Percentiles rank a stretch among this genome's conserved stretches.
phyloP scores from a whole-genome alignment of 2,113 vertebrate species.

The Crotalus horridus region DNA sequence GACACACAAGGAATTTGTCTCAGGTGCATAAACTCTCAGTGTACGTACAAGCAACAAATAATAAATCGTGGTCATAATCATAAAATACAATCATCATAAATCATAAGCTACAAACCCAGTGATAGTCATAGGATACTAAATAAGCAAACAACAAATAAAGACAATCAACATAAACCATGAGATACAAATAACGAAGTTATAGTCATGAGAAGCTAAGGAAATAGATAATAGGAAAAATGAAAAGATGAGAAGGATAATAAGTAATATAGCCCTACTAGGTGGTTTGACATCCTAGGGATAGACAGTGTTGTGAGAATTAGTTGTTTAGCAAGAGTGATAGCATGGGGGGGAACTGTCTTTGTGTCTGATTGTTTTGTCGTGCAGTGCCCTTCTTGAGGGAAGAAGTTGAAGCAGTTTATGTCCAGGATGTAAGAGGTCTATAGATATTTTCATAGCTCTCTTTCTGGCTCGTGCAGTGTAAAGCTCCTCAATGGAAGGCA shows the following conservation, averaged over 20 bases:
- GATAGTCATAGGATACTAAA: neutral
- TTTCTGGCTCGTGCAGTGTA: neutral
- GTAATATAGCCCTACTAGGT: neutral
- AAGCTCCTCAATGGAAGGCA: neutral
- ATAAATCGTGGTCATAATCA: no score
- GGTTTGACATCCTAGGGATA: neutral
- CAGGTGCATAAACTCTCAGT: no score
- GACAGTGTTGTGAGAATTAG: neutral
- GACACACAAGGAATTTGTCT: neutral
- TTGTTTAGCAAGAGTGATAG: neutral
- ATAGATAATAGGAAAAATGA: neutral
- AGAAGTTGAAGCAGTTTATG: neutral
- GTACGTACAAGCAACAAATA: no score
- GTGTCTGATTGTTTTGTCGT: neutral
- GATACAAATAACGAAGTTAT: neutral
- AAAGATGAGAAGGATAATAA: neutral
- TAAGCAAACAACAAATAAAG: neutral
- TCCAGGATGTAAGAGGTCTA: neutral
- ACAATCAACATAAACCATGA: neutral
- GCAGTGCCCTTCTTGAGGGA: neutral
- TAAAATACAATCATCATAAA: neutral
- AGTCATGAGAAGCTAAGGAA: neutral
- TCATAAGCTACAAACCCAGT: neutral
- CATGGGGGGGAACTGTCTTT: neutral
- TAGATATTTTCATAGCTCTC: neutral